These are phyloP conservation scores for Proterorhinus semilunaris DNA, from an alignment of 2,113 vertebrate genomes.

Conservation along the genomic window DNA sequence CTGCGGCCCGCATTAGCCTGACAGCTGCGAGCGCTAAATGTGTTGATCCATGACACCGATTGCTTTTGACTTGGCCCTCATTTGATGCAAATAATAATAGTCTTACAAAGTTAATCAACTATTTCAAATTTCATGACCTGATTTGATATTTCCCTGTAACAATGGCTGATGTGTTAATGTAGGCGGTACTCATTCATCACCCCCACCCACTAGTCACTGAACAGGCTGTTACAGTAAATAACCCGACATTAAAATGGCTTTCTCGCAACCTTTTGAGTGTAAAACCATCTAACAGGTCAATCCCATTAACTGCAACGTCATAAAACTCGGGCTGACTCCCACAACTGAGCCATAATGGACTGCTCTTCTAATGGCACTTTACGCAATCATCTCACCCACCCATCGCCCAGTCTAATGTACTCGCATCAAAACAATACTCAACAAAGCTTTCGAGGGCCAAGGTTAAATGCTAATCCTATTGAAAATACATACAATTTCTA, in stretches of 20 bases:
- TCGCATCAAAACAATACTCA: constrained; percentile 27
- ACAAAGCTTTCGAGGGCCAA: constrained; percentile 6
- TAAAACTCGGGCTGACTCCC: constrained; percentile 5
- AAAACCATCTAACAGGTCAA: constrained; percentile 19
- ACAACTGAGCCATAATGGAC: constrained; percentile 15
- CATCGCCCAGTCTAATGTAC: constrained; percentile 11
- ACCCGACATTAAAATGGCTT: constrained; percentile 15
- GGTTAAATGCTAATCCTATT: constrained; percentile 26
- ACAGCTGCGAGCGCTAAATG: too few species aligned
- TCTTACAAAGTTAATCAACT: not conserved
- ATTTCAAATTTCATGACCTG: not conserved
- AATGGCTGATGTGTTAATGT: not conserved
- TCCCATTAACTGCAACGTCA: constrained; percentile 12
- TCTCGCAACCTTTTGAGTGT: not conserved
- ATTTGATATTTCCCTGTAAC: not conserved
- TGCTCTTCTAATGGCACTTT: constrained; percentile 22
- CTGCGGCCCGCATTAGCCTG: too few species aligned
- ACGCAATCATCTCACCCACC: constrained; percentile 25
- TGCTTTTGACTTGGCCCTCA: too few species aligned
- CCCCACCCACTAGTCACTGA: not conserved
- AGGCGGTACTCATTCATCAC: not conserved
- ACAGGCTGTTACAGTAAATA: not conserved
- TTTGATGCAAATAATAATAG: not conserved
- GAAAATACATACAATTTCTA: not conserved
- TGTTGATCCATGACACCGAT: too few species aligned